Base-by-base conservation (phyloP, 2,113 vertebrate species). In the Dicrurus megarhynchus region DNA sequence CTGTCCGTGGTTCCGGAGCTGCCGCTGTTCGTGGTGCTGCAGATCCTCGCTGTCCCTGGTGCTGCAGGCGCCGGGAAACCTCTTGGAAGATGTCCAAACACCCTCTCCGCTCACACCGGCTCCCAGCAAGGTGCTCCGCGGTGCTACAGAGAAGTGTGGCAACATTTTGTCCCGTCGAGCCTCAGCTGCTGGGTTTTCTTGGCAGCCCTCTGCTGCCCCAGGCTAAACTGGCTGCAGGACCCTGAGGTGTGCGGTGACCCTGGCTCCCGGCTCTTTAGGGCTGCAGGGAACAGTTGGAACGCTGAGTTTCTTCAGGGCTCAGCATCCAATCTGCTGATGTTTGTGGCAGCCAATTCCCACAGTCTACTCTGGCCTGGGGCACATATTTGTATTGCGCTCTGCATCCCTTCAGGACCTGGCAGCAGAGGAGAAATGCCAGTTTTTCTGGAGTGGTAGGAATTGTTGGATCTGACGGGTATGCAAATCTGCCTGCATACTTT, bases 1-100 rank as follows among this genome's bases (percentile, higher is more conserved):
- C 91, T 84, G 44, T 90, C 90, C 86, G 16, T 33, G 87, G 87
- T 93, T 18, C 3, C 19, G 59, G 59, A 13, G 59, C 24, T 81
- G 84, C 19, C 8, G 4, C 50, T 80, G 77, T 41, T 4, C 37
- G 0, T 6, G 68, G 82, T 67, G 61, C 71, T 59, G 70, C 13
- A 33, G 14, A 2, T 55, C 6, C 50, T 11, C 26, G 21, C 94
- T 74, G 71, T 93, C 81, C 85, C 8, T 7, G 80, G 90, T 10
- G 59, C 71, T 77, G 37, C 18, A 10, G 47, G 13, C 1, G 1
- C 18, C 2, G 16, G 13, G 17, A 65, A 44, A 35, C 10, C 10
- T 4, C n/a, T 14, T 0, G 46, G 27, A 2, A 27, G 9, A 13
- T 1, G 21, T 2, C 19, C 37, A 9, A 20, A 13, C 11, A 18